Conservation (phyloP, 2,797 vertebrate species). For the Labroides dimidiatus region DNA sequence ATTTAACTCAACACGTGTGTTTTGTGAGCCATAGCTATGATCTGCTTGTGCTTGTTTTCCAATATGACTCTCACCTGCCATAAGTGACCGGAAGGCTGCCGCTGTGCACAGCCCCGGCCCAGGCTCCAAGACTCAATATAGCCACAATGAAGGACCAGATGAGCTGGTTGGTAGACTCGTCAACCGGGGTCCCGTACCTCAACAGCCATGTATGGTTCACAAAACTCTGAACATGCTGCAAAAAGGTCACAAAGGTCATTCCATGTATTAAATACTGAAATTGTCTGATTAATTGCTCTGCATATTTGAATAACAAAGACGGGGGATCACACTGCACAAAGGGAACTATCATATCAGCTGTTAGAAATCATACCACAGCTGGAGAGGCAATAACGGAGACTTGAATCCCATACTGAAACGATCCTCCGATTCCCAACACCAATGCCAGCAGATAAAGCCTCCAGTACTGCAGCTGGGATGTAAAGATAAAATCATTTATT, state of each 20-base stretch:
- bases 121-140: conserved; percentile 79
- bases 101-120: conserved; percentile 76
- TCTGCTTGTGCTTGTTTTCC: not conserved
- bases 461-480: conserved; percentile 77
- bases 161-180: conserved; percentile 72
- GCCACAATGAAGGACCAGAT: conserved; percentile 86
- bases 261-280: too few species aligned
- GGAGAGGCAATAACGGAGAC: conserved; percentile 85
- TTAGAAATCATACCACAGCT: conserved; percentile 73
- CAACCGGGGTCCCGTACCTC: conserved; percentile 70
- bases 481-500: not conserved
- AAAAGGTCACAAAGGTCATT: not conserved
- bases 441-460: conserved; percentile 81
- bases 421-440: conserved; percentile 83
- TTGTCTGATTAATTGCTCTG: too few species aligned
- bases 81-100: conserved; percentile 81
- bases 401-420: conserved; percentile 86
- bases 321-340: too few species aligned
- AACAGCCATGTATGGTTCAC: conserved; percentile 80
- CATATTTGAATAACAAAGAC: too few species aligned
- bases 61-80: conserved; percentile 73
- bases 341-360: too few species aligned
- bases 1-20: not conserved
- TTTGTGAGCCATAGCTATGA: not conserved
- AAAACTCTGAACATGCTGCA: conserved; percentile 82